Conservation (phyloP, 2,888 invertebrate genomes). For the Rhodophaea formosa region DNA sequence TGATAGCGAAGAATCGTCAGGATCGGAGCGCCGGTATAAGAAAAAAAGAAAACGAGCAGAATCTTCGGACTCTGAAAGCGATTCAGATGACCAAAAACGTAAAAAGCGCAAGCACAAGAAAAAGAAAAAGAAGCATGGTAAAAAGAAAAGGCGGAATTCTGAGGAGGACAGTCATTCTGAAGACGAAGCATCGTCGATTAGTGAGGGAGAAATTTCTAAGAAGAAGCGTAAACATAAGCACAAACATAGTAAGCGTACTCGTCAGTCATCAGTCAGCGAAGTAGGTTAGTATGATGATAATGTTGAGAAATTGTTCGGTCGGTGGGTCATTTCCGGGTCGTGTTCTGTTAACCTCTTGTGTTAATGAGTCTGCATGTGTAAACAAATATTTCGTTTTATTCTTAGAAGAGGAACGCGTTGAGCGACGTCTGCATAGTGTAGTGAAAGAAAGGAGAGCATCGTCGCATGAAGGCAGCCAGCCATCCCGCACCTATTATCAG, state of each 20-base stretch:
- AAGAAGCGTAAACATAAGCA: constrained; percentile 73
- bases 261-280: constrained; percentile 53
- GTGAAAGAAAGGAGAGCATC: constrained; percentile 65
- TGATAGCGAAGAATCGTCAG: constrained; percentile 68
- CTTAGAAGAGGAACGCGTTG: constrained; percentile 44
- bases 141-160: constrained; percentile 67
- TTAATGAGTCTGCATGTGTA: not conserved
- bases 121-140: constrained; percentile 75
- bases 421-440: constrained; percentile 66
- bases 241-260: constrained; percentile 59
- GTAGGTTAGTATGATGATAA: constrained; percentile 41
- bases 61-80: constrained; percentile 68
- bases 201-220: constrained; percentile 67
- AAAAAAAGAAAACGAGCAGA: constrained; percentile 72
- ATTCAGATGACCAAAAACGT: constrained; percentile 64
- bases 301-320: not conserved
- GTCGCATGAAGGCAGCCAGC: constrained; percentile 57
- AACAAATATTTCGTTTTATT: constrained; percentile 14
- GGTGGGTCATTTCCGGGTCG: no score
- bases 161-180: constrained; percentile 50
- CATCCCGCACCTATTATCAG: constrained; percentile 70
- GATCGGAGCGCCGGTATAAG: constrained; percentile 64
- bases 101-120: constrained; percentile 78
- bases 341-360: no score
- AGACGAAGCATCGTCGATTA: constrained; percentile 55